A percentile compares a stretch with the other conserved stretches of the same genome.
These are phyloP conservation scores for Mixornis gularis DNA, from an alignment of 2,113 vertebrate species.

Conservation along the genomic window DNA sequence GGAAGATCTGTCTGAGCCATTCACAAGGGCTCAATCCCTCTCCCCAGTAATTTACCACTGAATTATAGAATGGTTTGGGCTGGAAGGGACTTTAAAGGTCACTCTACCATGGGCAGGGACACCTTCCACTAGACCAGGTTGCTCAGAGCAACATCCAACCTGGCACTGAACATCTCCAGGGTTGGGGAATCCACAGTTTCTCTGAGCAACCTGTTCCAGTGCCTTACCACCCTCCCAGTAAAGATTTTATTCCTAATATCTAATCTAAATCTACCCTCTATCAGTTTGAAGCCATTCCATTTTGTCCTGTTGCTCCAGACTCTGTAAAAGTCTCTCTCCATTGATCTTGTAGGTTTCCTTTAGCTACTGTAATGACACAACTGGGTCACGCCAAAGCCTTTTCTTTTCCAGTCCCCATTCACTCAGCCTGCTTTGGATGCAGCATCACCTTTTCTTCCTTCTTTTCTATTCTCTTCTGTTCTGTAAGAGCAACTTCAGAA, in stretches of 20 bases:
- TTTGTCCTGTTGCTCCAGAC: neutral
- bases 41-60: neutral
- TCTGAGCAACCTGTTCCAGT: neutral
- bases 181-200: neutral
- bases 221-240: neutral
- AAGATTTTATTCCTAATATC: neutral
- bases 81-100: neutral
- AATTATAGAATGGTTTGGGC: neutral
- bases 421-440: neutral
- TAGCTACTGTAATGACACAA: neutral
- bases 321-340: neutral
- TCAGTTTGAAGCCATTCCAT: neutral
- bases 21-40: neutral
- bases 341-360: neutral
- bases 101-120: neutral
- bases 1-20: neutral
- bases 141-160: neutral
- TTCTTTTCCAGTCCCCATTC: neutral
- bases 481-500: neutral
- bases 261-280: neutral
- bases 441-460: neutral
- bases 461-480: neutral
- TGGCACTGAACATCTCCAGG: neutral
- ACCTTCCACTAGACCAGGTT: neutral
- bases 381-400: neutral